Evolutionary conservation across 2,888 invertebrate species (phyloP), one percentile per base, ranked within the genome.

Genomic region (Tuta absoluta): DNA sequence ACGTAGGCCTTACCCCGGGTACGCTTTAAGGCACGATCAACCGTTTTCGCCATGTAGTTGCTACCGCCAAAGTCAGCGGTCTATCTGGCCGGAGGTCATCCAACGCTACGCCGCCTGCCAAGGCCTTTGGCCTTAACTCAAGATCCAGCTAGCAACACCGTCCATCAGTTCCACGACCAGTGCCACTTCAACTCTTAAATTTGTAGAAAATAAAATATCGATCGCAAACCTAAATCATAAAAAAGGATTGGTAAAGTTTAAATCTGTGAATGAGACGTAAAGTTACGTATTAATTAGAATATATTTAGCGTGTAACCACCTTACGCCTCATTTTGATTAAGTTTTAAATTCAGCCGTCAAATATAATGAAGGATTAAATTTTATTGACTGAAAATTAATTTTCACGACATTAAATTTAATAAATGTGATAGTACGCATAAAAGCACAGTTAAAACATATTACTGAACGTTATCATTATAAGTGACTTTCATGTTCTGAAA

Each of bases 321-420:
- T 23, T 14, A 23, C 5, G 51, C 23, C 51, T 53, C 23, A 23
- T 23, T 23, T 14, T 23, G 14, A 53, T 53, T 24, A 53, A 53
- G 24, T 53, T 53, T 21, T 51, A 23, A 53, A 14, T 11, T 23
- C 23, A 11, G 51, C 23, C 24, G 24, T 53, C 24, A 53, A 53
- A 53, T 23, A 11, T 53, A 53, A 53, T 53, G 51, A 23, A 12
- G 11, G 4, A 12, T 53, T 24, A 12, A 53, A 48, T 48, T 53
- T 23, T 14, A 53, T 23, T 12, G 23, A 14, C 51, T 12, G 24
- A 53, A 53, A 53, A 53, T 23, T 23, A 53, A 53, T 53, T 53
- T 14, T 53, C 24, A 53, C 12, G 21, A 23, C 23, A 53, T 53
- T 53, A 53, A 53, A 14, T 48, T 7, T 53, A 14, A 51, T 51